These are phyloP conservation scores for Crocodylus rhombifer DNA, from an alignment of 2,797 vertebrate species.

Conservation along the genomic window DNA sequence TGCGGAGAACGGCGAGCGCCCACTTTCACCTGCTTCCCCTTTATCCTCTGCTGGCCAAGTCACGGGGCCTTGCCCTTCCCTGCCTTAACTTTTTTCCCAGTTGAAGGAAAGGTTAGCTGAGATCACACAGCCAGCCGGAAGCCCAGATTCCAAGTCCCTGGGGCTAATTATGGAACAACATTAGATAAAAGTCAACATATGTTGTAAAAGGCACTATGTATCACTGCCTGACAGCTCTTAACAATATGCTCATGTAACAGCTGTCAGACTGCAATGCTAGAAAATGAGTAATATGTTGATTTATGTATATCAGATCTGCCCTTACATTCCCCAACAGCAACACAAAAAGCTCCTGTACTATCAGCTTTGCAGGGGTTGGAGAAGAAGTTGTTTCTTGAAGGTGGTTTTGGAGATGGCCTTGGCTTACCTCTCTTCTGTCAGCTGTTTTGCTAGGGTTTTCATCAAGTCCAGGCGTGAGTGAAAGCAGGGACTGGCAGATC, in stretches of 20 bases:
- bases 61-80: neutral
- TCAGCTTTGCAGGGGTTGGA: neutral
- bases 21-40: neutral
- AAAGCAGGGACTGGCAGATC: neutral
- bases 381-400: rapidly evolving
- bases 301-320: slow-evolving; percentile 85
- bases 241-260: slow-evolving; percentile 87
- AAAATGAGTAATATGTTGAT: slow-evolving; percentile 86
- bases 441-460: neutral
- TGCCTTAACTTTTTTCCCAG: slow-evolving; percentile 50
- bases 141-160: slow-evolving; percentile 78
- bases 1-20: neutral
- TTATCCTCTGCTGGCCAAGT: neutral
- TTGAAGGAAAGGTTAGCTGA: slow-evolving; percentile 74
- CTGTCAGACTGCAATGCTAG: slow-evolving; percentile 81
- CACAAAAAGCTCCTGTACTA: neutral
- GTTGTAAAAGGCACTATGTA: slow-evolving; percentile 84
- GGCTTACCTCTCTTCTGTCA: neutral
- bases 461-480: neutral
- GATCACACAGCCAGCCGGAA: slow-evolving; percentile 80
- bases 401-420: rapidly evolving
- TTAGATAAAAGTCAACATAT: slow-evolving; percentile 89
- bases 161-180: slow-evolving; percentile 85
- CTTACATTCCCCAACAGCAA: slow-evolving; percentile 32
- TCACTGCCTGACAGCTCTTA: slow-evolving; percentile 85